phyloP scores from a whole-genome alignment of 1,140 invertebrate species.

The Belonocnema kinseyi region DNA sequence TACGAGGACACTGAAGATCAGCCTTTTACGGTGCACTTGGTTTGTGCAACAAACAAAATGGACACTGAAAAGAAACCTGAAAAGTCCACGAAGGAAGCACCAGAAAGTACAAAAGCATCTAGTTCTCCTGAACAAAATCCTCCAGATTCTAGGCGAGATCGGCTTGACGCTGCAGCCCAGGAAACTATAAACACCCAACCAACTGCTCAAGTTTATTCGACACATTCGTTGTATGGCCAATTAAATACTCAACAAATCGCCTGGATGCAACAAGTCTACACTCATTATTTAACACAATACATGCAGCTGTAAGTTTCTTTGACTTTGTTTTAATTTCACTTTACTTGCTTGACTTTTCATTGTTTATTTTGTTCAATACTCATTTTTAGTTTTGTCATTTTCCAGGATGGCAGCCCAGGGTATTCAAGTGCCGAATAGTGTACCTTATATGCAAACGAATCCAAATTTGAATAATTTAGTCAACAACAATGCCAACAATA shows the following conservation, averaged over 20 bases:
- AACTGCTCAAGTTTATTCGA: constrained; percentile 56
- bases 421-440: constrained; percentile 65
- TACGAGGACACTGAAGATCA: constrained; percentile 81
- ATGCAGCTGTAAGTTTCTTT: constrained; percentile 80
- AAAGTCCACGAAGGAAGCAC: constrained; percentile 31
- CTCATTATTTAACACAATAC: constrained; percentile 90
- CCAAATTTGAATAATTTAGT: constrained; percentile 54
- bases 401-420: constrained; percentile 67
- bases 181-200: constrained; percentile 45
- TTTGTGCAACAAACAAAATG: constrained; percentile 79
- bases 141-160: constrained; percentile 59
- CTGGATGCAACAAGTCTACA: constrained; percentile 90
- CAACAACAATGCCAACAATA: constrained; percentile 57
- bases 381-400: constrained; percentile 36
- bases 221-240: constrained; percentile 66
- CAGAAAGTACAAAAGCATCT: constrained; percentile 36
- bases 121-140: neutral
- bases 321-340: constrained; percentile 7
- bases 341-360: too few species aligned
- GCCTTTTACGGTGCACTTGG: constrained; percentile 85
- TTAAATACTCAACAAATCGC: constrained; percentile 78
- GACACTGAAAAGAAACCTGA: constrained; percentile 49
- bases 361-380: too few species aligned
- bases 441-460: constrained; percentile 67
- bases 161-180: constrained; percentile 60